Base-by-base conservation (phyloP, 2,888 invertebrate genomes). In the Cremastobaeus sp. region DNA sequence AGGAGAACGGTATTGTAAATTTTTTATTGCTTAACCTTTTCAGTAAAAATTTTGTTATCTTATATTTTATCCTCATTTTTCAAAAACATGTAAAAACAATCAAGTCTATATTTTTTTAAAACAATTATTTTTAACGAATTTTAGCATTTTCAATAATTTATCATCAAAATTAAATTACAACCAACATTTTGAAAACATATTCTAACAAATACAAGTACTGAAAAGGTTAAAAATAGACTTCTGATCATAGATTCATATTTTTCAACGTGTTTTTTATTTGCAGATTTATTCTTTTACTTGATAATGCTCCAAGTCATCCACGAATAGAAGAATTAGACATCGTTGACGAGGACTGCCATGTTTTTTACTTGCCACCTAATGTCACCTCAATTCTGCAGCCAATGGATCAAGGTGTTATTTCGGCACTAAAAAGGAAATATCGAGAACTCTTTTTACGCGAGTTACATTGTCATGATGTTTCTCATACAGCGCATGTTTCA, bases 241-340 rank as follows among this genome's bases (percentile, higher is more conserved):
- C n/a, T n/a, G n/a, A n/a, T n/a, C n/a, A n/a, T n/a, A n/a, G n/a
- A n/a, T n/a, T n/a, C n/a, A n/a, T n/a, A n/a, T n/a, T n/a, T n/a
- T n/a, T n/a, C n/a, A n/a, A n/a, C n/a, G n/a, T n/a, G n/a, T n/a
- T n/a, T n/a, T n/a, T n/a, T 25, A 25, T 25, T 35, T 35, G 14
- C 14, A 35, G 35, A 35, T 35, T 35, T 35, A 35, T 35, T 11
- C 35, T 35, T 1, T 14, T 35, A 35, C 35, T 11, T 12, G 35
- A 35, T 14, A 35, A 35, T 35, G 35, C 35, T 14, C 35, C 35
- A 11, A 5, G 14, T 6, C 11, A 35, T 35, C 35, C 35, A 11
- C 11, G n/a, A 6, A 1, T 14, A 11, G 35, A 35, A 35, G 35
- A 35, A 35, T 11, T 35, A 8, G 14, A 35, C 14, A 14, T 5